These are phyloP conservation scores for Pseudoips prasinana DNA, from an alignment of 2,888 invertebrate genomes.

Conservation along the genomic window DNA sequence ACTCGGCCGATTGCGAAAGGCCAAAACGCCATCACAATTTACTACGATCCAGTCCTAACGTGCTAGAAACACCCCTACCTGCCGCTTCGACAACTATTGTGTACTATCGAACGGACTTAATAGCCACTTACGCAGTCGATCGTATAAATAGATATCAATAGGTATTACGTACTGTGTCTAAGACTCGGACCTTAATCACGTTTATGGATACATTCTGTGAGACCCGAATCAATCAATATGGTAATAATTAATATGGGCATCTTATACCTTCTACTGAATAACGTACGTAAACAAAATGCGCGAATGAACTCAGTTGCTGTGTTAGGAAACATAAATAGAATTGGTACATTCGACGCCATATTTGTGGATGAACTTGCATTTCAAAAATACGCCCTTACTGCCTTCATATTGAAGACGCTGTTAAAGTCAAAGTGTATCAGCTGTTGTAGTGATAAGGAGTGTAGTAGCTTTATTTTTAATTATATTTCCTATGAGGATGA, in stretches of 20 bases:
- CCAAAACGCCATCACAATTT: constrained; percentile 66
- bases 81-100: constrained; percentile 45
- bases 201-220: too few species aligned
- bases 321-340: constrained; percentile 43
- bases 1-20: constrained; percentile 69
- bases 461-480: too few species aligned
- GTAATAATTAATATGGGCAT: constrained; percentile 16
- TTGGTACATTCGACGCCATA: too few species aligned
- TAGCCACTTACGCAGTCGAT: constrained; percentile 38
- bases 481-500: too few species aligned
- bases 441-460: too few species aligned
- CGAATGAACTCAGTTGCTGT: constrained; percentile 31
- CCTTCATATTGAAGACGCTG: too few species aligned
- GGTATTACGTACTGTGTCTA: not conserved
- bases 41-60: constrained; percentile 48
- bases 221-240: constrained; percentile 17
- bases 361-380: too few species aligned
- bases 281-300: constrained; percentile 29
- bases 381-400: too few species aligned
- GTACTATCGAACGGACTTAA: constrained; percentile 46
- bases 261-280: too few species aligned
- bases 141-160: constrained; percentile 30
- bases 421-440: too few species aligned
- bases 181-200: too few species aligned
- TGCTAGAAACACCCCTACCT: constrained; percentile 40